Percentiles rank a stretch among this genome's conserved stretches.
Evolutionary conservation across 2,113 vertebrate genomes (phyloP).

Genomic region (Proterorhinus semilunaris): DNA sequence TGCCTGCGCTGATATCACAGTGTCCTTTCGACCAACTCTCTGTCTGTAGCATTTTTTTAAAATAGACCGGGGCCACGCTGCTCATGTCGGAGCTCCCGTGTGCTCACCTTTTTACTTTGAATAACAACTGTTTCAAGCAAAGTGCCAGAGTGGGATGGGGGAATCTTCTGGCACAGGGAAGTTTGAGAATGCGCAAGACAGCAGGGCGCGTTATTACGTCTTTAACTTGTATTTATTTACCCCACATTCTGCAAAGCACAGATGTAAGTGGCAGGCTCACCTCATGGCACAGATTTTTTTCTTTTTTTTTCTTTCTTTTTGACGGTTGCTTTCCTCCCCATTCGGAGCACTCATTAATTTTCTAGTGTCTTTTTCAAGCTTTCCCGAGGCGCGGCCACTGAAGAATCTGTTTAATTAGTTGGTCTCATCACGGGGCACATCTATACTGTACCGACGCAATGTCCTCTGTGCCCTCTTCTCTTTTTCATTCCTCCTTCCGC

Average conservation of each 20-base stretch:
- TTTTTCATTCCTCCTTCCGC: constrained; percentile 39
- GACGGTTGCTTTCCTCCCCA: constrained; percentile 30
- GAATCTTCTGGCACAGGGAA: constrained; percentile 16
- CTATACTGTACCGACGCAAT: constrained; percentile 58
- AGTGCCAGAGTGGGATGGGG: constrained; percentile 20
- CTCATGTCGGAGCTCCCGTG: constrained; percentile 78
- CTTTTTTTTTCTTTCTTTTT: constrained; percentile 27
- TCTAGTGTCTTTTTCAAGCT: constrained; percentile 68
- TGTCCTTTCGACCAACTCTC: constrained; percentile 61
- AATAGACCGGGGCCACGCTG: constrained; percentile 78
- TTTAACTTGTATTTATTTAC: constrained; percentile 44
- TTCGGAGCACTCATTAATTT: constrained; percentile 72
- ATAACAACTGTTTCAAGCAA: constrained; percentile 61
- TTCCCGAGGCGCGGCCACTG: constrained; percentile 67
- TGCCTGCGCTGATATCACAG: constrained; percentile 50
- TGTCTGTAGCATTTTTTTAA: constrained; percentile 60
- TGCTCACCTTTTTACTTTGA: constrained; percentile 85
- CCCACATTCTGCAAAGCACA: constrained; percentile 27
- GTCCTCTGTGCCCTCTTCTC: constrained; percentile 64
- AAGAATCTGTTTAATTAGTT: constrained; percentile 76
- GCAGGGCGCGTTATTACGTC: constrained; percentile 35
- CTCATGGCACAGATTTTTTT: constrained; percentile 37
- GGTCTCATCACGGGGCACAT: constrained; percentile 65
- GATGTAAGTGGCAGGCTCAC: constrained; percentile 48
- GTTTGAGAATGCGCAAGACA: constrained; percentile 23